phyloP scores from a whole-genome alignment of 2,888 invertebrate species.

The Camptogramma bilineatum region DNA sequence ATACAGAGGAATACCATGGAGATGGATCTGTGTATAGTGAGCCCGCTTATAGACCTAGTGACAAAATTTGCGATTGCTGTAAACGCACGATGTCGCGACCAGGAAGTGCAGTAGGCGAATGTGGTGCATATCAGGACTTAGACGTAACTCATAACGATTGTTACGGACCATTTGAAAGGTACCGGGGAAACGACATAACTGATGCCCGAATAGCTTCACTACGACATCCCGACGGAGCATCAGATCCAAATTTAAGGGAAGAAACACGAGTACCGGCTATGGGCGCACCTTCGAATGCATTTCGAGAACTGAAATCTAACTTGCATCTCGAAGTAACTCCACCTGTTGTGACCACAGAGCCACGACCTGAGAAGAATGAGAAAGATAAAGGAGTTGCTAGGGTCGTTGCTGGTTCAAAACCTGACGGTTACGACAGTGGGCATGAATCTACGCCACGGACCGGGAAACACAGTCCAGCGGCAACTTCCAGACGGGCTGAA shows the following conservation, averaged over 20 bases:
- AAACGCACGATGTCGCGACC: constrained; percentile 89
- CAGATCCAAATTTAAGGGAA: constrained; percentile 94
- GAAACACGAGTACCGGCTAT: constrained; percentile 87
- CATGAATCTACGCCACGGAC: constrained; percentile 93
- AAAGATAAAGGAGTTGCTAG: constrained; percentile 88
- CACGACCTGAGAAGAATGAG: constrained; percentile 86
- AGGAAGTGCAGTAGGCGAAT: constrained; percentile 88
- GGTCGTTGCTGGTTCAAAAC: constrained; percentile 87
- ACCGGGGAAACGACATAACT: constrained; percentile 82
- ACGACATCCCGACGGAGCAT: constrained; percentile 96
- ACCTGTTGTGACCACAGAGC: constrained; percentile 86
- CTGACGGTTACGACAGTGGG: constrained; percentile 93
- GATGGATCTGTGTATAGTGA: constrained; percentile 95
- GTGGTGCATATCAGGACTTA: constrained; percentile 85
- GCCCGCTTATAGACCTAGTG: constrained; percentile 90
- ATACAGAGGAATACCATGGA: constrained; percentile 87
- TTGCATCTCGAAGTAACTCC: constrained; percentile 81
- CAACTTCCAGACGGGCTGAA: constrained; percentile 92
- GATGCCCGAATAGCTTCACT: constrained; percentile 88
- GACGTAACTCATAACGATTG: constrained; percentile 80
- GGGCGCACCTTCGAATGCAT: constrained; percentile 87
- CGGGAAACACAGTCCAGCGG: constrained; percentile 92
- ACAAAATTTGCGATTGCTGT: constrained; percentile 91
- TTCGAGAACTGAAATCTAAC: constrained; percentile 84
- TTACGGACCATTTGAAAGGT: constrained; percentile 88